phyloP scores from a whole-genome alignment of 2,797 vertebrate genomes.

The Amblyopsis hoosieri region DNA sequence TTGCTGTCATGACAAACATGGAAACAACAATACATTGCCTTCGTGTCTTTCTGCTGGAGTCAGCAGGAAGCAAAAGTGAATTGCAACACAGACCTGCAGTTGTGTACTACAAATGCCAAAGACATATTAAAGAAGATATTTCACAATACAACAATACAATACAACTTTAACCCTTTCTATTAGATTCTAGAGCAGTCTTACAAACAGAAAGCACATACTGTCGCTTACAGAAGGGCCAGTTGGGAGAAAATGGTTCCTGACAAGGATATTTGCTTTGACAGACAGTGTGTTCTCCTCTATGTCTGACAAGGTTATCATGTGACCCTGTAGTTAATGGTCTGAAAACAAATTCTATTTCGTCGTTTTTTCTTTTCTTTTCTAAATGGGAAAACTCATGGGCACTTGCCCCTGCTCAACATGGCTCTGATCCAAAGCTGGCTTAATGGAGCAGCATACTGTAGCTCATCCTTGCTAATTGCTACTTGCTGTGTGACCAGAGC shows the following conservation, averaged over 20 bases:
- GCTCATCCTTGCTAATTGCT: conserved; percentile 10
- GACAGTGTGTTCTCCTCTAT: conserved; percentile 1
- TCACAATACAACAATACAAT: background rate
- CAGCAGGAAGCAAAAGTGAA: background rate
- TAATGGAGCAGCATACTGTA: conserved; percentile 2
- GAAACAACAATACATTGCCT: no score
- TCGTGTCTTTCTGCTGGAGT: no score
- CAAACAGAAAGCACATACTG: background rate
- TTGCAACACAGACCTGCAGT: background rate
- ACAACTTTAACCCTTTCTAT: background rate
- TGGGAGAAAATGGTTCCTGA: conserved; percentile 13
- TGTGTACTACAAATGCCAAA: background rate
- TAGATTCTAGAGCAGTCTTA: background rate
- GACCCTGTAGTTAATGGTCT: conserved; percentile 9
- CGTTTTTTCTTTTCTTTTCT: no score
- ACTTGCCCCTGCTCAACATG: background rate
- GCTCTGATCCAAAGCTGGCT: conserved; percentile 1
- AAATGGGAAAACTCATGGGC: conserved; percentile 9
- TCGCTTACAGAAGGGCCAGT: background rate
- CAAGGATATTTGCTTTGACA: conserved; percentile 1
- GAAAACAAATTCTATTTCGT: background rate
- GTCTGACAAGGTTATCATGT: conserved; percentile 18
- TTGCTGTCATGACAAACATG: no score
- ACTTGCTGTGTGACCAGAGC: conserved; percentile 1
- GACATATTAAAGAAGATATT: background rate